These are phyloP conservation scores for Channa striata DNA, from an alignment of 2,797 vertebrate species.

Conservation along the genomic window DNA sequence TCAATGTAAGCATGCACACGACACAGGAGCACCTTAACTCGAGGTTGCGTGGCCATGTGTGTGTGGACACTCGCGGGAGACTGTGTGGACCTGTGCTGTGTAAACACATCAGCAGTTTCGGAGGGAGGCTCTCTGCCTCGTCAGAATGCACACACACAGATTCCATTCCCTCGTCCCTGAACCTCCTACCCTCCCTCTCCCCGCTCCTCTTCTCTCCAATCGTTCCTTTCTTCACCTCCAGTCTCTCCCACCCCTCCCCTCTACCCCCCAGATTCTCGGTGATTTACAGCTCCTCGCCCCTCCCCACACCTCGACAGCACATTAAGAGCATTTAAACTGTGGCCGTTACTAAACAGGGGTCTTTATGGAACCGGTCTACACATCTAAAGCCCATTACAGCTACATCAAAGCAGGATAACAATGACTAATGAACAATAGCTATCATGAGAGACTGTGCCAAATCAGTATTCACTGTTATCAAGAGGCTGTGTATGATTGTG, in stretches of 20 bases:
- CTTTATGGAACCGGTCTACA: conserved; percentile 78
- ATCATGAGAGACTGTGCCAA: conserved; percentile 76
- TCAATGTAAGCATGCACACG: conserved; percentile 62
- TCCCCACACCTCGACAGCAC: conserved; percentile 75
- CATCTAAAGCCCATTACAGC: conserved; percentile 81
- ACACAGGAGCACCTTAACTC: conserved; percentile 54
- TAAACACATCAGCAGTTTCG: conserved; percentile 73
- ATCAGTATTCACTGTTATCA: conserved; percentile 72
- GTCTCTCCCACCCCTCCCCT: conserved; percentile 2
- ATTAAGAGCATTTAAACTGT: conserved; percentile 83
- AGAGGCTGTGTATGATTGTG: conserved; percentile 22
- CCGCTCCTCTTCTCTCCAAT: conserved; percentile 9
- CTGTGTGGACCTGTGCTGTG: conserved; percentile 72
- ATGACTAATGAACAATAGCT: conserved; percentile 84
- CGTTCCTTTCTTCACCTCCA: conserved; percentile 1
- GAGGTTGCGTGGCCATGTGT: conserved; percentile 35
- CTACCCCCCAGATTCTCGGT: conserved; percentile 28
- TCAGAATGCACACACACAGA: conserved; percentile 77
- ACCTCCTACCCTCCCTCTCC: conserved; percentile 22
- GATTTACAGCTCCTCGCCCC: conserved; percentile 77
- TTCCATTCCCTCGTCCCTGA: conserved; percentile 69
- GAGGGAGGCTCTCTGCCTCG: conserved; percentile 58
- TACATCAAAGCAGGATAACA: conserved; percentile 81
- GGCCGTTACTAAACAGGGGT: conserved; percentile 80
- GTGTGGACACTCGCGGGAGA: conserved; percentile 10